A percentile compares a stretch with the other conserved stretches of the same genome.
phyloP scores from a whole-genome alignment of 2,888 invertebrate genomes.

The Anorthoa munda region DNA sequence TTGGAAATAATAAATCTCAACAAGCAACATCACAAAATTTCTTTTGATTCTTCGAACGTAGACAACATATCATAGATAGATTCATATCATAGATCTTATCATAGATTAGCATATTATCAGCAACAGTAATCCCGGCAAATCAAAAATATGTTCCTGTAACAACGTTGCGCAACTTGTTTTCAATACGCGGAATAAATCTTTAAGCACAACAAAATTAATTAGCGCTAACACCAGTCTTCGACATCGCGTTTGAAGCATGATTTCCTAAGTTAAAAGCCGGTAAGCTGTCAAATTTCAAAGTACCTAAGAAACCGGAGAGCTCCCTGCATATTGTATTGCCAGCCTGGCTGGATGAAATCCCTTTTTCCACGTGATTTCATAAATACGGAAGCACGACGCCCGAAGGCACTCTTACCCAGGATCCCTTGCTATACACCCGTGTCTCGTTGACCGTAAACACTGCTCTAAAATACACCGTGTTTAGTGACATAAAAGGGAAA shows the following conservation, averaged over 20 bases:
- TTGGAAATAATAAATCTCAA: not conserved
- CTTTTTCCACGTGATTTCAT: slow-evolving; percentile 73
- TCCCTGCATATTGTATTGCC: slow-evolving; percentile 67
- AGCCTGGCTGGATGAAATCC: slow-evolving; percentile 70
- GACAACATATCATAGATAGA: slow-evolving; percentile 61
- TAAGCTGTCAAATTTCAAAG: slow-evolving; percentile 35
- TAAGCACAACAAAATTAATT: slow-evolving; percentile 36
- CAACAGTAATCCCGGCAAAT: not conserved
- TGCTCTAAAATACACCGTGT: slow-evolving; percentile 56
- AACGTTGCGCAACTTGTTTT: not conserved
- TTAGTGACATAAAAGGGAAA: slow-evolving; percentile 36
- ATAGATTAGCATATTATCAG: not conserved
- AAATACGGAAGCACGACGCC: slow-evolving; percentile 63
- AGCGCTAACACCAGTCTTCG: slow-evolving; percentile 13
- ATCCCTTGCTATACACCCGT: slow-evolving; percentile 43
- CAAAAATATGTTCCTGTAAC: not conserved
- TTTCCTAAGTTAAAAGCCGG: slow-evolving; percentile 45
- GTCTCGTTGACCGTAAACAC: slow-evolving; percentile 52
- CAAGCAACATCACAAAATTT: not conserved
- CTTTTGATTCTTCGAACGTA: not conserved
- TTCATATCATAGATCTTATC: too few species aligned
- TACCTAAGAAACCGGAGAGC: slow-evolving; percentile 40
- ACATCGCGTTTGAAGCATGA: slow-evolving; percentile 28
- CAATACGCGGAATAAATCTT: not conserved
- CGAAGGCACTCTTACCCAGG: slow-evolving; percentile 55